phyloP scores from a whole-genome alignment of 2,113 vertebrate species.

The Muscicapa adusta region DNA sequence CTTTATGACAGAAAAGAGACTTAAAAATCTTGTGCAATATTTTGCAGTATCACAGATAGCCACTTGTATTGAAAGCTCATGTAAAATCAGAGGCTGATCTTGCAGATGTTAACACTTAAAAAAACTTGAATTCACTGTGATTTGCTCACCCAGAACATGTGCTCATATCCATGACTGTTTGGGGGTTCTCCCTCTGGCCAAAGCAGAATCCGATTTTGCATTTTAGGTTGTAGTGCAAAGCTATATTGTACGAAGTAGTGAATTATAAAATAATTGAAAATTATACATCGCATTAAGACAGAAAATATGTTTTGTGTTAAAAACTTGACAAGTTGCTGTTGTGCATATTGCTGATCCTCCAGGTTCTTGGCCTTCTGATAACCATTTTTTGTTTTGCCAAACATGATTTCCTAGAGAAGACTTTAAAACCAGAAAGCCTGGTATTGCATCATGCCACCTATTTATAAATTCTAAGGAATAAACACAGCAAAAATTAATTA shows the following conservation, averaged over 20 bases:
- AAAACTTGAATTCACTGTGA: neutral
- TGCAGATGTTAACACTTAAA: neutral
- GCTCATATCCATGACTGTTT: neutral
- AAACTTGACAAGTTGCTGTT: neutral
- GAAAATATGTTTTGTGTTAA: neutral
- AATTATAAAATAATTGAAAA: neutral
- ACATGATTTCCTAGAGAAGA: slow-evolving; percentile 35
- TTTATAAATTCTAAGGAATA: slow-evolving; percentile 70
- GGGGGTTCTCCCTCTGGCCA: neutral
- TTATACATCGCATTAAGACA: neutral
- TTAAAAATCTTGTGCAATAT: neutral
- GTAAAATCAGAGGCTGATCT: neutral
- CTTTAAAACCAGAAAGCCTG: slow-evolving; percentile 51
- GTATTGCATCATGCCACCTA: slow-evolving; percentile 40
- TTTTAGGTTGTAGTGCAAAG: neutral
- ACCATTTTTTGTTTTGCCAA: slow-evolving; percentile 33
- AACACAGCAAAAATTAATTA: slow-evolving; percentile 70
- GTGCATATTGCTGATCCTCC: neutral
- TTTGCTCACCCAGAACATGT: neutral
- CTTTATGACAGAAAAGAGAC: neutral
- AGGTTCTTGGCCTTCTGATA: neutral
- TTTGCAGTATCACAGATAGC: neutral
- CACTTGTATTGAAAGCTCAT: neutral
- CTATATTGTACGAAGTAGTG: neutral
- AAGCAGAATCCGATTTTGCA: neutral